Base-by-base conservation (phyloP, 2,113 vertebrate species). In the Eupsittula cactorum region DNA sequence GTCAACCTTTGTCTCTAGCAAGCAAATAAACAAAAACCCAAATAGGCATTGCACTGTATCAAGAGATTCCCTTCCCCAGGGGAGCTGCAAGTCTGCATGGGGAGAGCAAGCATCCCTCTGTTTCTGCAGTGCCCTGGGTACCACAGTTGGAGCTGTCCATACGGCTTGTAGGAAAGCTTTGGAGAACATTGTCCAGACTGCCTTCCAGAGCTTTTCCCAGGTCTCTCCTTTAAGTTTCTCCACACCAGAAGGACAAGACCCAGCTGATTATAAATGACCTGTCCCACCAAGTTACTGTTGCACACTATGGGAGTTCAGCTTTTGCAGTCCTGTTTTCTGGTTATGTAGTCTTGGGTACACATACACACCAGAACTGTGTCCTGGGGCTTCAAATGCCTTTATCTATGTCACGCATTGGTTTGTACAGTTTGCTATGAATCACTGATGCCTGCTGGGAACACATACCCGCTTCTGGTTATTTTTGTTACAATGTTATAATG, bases 321-420 rank as follows among this genome's bases (percentile, higher is more conserved):
- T 85, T 52, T 91, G 65, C 90, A 86, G 39, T 27, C 31, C 83
- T 79, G 47, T 21, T 53, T 81, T 14, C 65, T 85, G 86, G 91
- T 94, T 83, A 92, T 67, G 31, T 84, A 35, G 83, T 59, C 68
- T 44, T 39, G 91, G 77, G 77, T 92, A 88, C 91, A 63, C 9
- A 33, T 71, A 93, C 73, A 89, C 74, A 82, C 77, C 86, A 90
- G 65, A 65, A 52, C 6, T 65, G 80, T 97, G 83, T 96, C 95
- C 91, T 60, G 93, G 74, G 95, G 93, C 96, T 97, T 93, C 93
- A 92, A 91, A 96, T 96, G 96, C 95, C 96, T 97, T 97, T 96
- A 92, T 96, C 93, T 96, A 19, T 92, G 93, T 93, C 92, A 92
- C 20, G 69, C 88, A 69, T 96, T 94, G 88, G 95, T 39, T 95